phyloP scores from a whole-genome alignment of 2,797 vertebrate genomes.

The Centropyge bicolor region DNA sequence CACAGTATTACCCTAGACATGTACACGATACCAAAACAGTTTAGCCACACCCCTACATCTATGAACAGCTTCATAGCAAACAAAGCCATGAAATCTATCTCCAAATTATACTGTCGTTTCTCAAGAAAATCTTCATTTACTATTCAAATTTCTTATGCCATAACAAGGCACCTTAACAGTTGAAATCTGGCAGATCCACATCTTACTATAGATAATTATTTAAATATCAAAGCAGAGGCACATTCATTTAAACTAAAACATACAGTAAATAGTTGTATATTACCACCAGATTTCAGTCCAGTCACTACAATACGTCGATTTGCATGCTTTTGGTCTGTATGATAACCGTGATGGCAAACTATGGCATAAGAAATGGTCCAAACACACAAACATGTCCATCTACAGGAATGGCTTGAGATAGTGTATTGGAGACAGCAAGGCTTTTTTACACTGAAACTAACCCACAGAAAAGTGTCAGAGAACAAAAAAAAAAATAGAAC shows the following conservation, averaged over 20 bases:
- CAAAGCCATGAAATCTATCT: constrained; percentile 81
- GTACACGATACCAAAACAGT: constrained; percentile 87
- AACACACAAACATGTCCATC: constrained; percentile 79
- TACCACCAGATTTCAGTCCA: constrained; percentile 84
- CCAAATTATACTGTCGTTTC: constrained; percentile 67
- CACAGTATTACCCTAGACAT: constrained; percentile 87
- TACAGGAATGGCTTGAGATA: constrained; percentile 82
- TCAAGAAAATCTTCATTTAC: constrained; percentile 66
- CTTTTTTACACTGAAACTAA: constrained; percentile 75
- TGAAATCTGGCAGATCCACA: constrained; percentile 83
- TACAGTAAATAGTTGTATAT: constrained; percentile 84
- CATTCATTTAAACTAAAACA: constrained; percentile 85
- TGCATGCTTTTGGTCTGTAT: constrained; percentile 85
- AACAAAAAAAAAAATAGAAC: constrained; percentile 54
- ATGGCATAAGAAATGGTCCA: constrained; percentile 84
- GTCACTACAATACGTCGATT: constrained; percentile 81
- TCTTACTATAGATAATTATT: constrained; percentile 80
- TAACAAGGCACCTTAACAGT: constrained; percentile 83
- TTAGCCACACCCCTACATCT: constrained; percentile 87
- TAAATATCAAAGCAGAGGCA: constrained; percentile 87
- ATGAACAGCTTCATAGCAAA: constrained; percentile 85
- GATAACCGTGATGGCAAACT: constrained; percentile 81
- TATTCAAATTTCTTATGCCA: constrained; percentile 83
- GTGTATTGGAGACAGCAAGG: constrained; percentile 79
- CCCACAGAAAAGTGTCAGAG: constrained; percentile 70